Percentiles rank a stretch among this genome's conserved stretches.
Conservation (phyloP, 2,113 vertebrate species). For the Hippocampus mohnikei region DNA sequence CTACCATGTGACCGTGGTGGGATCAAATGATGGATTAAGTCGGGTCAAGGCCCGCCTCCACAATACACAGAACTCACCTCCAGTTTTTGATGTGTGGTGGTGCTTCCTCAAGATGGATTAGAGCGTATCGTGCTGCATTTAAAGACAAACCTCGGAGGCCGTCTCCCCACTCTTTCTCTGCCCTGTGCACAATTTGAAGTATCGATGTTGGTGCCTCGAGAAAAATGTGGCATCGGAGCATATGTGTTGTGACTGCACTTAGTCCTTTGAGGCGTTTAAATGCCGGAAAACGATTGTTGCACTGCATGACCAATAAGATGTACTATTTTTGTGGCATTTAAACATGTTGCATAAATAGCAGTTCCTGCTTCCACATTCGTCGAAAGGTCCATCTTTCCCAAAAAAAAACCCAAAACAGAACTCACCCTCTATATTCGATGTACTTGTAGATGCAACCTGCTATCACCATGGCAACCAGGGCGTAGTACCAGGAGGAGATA, state of each 20-base stretch:
- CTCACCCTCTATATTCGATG: constrained; percentile 97
- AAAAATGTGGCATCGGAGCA: not conserved
- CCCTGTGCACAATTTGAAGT: constrained; percentile 65
- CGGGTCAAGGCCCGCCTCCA: not conserved
- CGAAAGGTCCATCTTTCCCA: not conserved
- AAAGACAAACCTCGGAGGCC: constrained; percentile 90
- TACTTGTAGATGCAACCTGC: constrained; percentile 97
- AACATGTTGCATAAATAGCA: not conserved
- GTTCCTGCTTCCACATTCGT: not conserved
- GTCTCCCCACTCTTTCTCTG: constrained; percentile 95
- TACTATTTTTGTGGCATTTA: not conserved
- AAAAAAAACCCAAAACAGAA: not conserved
- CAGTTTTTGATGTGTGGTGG: constrained; percentile 97
- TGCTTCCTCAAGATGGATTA: constrained; percentile 85
- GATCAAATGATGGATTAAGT: not conserved
- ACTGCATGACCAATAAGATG: no score
- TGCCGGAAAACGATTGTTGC: not conserved
- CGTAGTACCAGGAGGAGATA: constrained; percentile 94
- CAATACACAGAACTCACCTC: constrained; percentile 72
- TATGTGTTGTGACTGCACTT: not conserved
- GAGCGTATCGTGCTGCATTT: constrained; percentile 90
- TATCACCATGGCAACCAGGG: constrained; percentile 85
- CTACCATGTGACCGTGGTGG: not conserved
- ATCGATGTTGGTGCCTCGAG: not conserved
- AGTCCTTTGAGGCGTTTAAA: not conserved